phyloP scores from a whole-genome alignment of 23 tunicate species.

The Botrylloides violaceus region DNA sequence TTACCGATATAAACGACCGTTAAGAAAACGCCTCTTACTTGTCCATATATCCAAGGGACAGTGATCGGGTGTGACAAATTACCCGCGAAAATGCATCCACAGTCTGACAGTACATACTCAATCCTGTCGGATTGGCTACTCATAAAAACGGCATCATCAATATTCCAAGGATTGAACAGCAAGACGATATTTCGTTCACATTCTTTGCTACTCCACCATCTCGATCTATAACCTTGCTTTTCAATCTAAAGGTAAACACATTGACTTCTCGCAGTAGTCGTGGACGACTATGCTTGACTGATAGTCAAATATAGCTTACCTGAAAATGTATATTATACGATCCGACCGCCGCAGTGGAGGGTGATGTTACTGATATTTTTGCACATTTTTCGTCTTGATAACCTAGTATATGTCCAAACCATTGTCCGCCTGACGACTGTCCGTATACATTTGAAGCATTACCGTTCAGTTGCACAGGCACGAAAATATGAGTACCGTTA shows the following conservation, averaged over 20 bases:
- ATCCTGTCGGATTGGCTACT: slow-evolving; percentile 17
- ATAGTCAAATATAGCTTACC: too few species aligned
- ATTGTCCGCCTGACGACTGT: not conserved
- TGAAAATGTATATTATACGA: not conserved
- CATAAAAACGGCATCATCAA: slow-evolving; percentile 26
- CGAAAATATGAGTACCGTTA: slow-evolving; percentile 12
- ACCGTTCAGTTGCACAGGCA: not conserved
- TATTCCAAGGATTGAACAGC: slow-evolving; percentile 19
- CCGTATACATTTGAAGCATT: not conserved
- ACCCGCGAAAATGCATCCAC: slow-evolving; percentile 14
- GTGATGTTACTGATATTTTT: slow-evolving; percentile 5
- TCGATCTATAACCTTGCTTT: not conserved
- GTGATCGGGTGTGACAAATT: not conserved
- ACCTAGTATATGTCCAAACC: not conserved
- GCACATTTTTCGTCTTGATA: not conserved
- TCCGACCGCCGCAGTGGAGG: not conserved
- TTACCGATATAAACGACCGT: not conserved
- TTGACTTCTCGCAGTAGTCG: too few species aligned
- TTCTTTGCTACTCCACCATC: slow-evolving; percentile 11
- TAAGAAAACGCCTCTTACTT: not conserved
- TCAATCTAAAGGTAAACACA: not conserved
- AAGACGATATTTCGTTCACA: not conserved
- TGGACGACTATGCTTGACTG: too few species aligned
- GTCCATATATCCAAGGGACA: slow-evolving; percentile 23
- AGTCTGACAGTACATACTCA: slow-evolving; percentile 11